Percentiles rank a stretch among this genome's conserved stretches.
Conservation (phyloP, 1,140 invertebrate genomes). For the Agrilus planipennis region DNA sequence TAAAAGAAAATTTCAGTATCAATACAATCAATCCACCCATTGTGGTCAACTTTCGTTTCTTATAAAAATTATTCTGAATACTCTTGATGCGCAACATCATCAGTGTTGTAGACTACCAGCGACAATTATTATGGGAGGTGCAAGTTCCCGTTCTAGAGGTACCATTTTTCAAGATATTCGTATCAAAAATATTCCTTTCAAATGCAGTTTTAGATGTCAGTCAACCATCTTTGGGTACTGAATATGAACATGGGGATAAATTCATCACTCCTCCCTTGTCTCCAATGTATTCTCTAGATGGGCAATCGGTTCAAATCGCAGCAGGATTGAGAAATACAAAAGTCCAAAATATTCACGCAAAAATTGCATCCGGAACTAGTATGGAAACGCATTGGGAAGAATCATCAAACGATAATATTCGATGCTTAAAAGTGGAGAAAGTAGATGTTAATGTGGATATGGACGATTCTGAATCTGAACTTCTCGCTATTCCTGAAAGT, state of each 20-base stretch:
- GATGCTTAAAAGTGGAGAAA: slow-evolving; percentile 22
- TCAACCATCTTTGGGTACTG: slow-evolving; percentile 57
- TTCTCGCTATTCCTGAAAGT: slow-evolving; percentile 78
- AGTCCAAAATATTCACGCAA: slow-evolving; percentile 33
- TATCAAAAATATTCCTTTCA: slow-evolving; percentile 5
- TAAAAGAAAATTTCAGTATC: slow-evolving; percentile 82
- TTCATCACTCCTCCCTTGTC: slow-evolving; percentile 39
- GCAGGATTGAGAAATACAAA: slow-evolving; percentile 37
- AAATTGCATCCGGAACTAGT: slow-evolving; percentile 37
- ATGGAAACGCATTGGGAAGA: slow-evolving; percentile 66
- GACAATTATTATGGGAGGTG: slow-evolving; percentile 56
- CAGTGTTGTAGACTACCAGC: slow-evolving; percentile 69
- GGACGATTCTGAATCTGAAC: slow-evolving; percentile 74
- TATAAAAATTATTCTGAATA: slow-evolving; percentile 87
- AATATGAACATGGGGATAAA: slow-evolving; percentile 40
- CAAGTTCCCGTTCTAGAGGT: slow-evolving; percentile 60
- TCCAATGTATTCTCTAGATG: slow-evolving; percentile 38
- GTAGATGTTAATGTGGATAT: slow-evolving; percentile 44
- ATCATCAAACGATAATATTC: slow-evolving; percentile 34
- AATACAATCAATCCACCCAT: slow-evolving; percentile 73
- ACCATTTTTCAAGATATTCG: slow-evolving; percentile 11
- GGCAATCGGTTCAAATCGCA: slow-evolving; percentile 35
- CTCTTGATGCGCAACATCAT: slow-evolving; percentile 82
- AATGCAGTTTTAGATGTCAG: slow-evolving; percentile 48
- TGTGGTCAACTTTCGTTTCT: slow-evolving; percentile 68